These are phyloP conservation scores for Eretmochelys imbricata DNA, from an alignment of 2,113 vertebrate species.

Conservation along the genomic window DNA sequence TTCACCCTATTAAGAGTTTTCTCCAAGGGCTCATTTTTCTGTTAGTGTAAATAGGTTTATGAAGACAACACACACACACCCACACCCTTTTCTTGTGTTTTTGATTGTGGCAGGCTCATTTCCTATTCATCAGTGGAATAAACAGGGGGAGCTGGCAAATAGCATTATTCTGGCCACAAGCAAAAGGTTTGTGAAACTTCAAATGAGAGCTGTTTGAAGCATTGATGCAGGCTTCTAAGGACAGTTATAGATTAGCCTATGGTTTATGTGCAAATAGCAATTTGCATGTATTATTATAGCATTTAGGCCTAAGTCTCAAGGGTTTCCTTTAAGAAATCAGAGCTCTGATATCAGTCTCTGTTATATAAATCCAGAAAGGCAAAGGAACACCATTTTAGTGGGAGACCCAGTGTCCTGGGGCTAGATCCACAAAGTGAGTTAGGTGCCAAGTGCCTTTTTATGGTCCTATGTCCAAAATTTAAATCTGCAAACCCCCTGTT, in stretches of 20 bases:
- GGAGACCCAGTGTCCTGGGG: background rate
- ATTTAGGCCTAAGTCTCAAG: background rate
- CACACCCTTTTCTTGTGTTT: background rate
- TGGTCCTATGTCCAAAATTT: background rate
- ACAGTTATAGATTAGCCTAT: background rate
- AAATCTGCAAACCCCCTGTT: background rate
- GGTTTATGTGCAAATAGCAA: background rate
- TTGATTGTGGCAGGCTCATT: background rate
- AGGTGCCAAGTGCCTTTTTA: background rate
- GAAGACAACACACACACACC: background rate
- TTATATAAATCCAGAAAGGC: background rate
- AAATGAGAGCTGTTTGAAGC: background rate
- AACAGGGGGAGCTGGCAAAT: background rate
- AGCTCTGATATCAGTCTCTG: background rate
- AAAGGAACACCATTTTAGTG: background rate
- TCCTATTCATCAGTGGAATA: background rate
- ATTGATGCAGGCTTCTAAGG: background rate
- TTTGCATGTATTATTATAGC: background rate
- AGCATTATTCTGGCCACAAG: background rate
- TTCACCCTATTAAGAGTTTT: background rate
- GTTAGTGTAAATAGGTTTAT: background rate
- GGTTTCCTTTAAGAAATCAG: background rate
- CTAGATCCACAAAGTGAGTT: background rate
- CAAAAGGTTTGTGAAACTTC: background rate
- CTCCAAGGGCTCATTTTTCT: background rate